Percentiles rank a stretch among this genome's conserved stretches.
phyloP scores from a whole-genome alignment of 2,113 vertebrate species.

The Rhodinocichla rosea region DNA sequence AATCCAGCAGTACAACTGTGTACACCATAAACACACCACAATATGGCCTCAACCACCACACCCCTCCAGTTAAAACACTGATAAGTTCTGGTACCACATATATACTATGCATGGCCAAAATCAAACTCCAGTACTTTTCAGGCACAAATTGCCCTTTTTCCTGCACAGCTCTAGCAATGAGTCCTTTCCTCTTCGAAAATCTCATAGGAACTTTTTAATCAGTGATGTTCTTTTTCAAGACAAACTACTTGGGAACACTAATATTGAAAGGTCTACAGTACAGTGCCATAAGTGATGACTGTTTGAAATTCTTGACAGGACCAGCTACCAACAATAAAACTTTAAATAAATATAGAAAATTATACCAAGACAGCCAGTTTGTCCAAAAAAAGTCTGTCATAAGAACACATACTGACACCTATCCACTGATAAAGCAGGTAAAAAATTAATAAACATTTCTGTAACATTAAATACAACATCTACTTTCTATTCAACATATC shows the following conservation, averaged over 20 bases:
- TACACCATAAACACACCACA: neutral
- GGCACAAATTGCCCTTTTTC: neutral
- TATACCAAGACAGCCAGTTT: neutral
- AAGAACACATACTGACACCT: neutral
- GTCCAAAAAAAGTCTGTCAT: neutral
- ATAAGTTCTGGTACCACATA: neutral
- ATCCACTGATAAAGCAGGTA: neutral
- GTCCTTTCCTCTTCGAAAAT: neutral
- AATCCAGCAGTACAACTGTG: neutral
- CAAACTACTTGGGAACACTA: neutral
- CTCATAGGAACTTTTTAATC: neutral
- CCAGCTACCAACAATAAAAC: neutral
- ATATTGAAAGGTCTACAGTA: neutral
- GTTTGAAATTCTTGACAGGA: neutral
- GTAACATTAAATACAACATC: neutral
- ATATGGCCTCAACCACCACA: fast-evolving
- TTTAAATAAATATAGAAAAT: neutral
- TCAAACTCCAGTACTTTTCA: neutral
- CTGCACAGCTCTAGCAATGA: neutral
- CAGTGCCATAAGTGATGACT: neutral
- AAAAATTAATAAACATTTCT: neutral
- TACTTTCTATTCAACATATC: neutral
- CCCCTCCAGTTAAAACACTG: neutral
- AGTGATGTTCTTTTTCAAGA: neutral
- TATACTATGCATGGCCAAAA: neutral